Evolutionary conservation across 2,888 invertebrate species (phyloP).

Genomic region (Meghimatium bilineatum): DNA sequence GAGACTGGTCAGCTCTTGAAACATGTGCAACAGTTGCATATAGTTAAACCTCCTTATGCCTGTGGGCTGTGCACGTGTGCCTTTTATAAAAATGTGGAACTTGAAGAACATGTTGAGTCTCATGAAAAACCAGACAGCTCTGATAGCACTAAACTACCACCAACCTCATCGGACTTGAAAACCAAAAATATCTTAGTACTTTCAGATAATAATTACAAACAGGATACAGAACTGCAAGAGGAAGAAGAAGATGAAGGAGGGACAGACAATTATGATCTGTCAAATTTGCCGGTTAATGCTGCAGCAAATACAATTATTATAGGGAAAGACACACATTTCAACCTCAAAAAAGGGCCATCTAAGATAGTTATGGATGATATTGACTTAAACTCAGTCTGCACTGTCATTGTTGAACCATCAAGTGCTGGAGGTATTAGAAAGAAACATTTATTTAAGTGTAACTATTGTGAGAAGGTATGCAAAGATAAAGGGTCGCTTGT

Average conservation of each 20-base stretch:
- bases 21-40: conserved; percentile 34
- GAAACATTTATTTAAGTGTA: conserved; percentile 43
- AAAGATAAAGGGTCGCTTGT: conserved; percentile 44
- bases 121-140: conserved; percentile 2
- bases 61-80: conserved; percentile 37
- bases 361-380: conserved; percentile 48
- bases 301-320: conserved; percentile 26
- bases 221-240: conserved; percentile 18
- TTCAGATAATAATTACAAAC: not conserved
- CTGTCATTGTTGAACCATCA: conserved; percentile 41
- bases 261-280: not conserved
- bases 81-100: conserved; percentile 27
- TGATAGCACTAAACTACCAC: conserved; percentile 5
- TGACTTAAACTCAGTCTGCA: conserved; percentile 36
- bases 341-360: conserved; percentile 34
- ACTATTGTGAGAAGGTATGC: conserved; percentile 43
- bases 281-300: not conserved
- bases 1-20: conserved; percentile 27
- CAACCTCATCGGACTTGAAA: not conserved
- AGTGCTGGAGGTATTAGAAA: conserved; percentile 43
- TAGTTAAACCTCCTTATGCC: conserved; percentile 29
- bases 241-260: not conserved
- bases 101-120: conserved; percentile 19
- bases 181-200: not conserved
- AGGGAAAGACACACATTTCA: conserved; percentile 34